phyloP scores from a whole-genome alignment of 2,888 invertebrate species.

The Steinernema hermaphroditum region DNA sequence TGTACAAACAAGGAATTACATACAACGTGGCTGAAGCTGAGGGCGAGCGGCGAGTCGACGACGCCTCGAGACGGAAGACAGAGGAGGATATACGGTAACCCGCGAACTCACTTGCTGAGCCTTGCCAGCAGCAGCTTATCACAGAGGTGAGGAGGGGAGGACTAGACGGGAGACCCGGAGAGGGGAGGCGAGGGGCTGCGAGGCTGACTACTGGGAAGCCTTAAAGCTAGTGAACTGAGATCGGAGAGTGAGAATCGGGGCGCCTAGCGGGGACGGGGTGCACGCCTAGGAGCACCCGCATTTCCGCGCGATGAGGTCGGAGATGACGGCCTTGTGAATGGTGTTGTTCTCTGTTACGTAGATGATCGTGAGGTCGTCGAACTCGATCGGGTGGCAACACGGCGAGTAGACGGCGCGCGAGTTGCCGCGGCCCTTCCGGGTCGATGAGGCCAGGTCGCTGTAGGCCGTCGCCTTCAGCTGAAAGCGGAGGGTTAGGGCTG shows the following conservation, averaged over 20 bases:
- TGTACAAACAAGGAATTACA: no score
- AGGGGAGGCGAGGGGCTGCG: background rate
- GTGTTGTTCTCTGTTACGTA: slow-evolving; percentile 53
- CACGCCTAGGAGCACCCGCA: slow-evolving; percentile 82
- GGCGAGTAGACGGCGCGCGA: slow-evolving; percentile 79
- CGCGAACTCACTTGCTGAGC: slow-evolving; percentile 13
- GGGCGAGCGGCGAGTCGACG: no score
- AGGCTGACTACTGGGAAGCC: no score
- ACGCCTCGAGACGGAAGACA: no score
- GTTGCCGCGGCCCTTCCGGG: background rate
- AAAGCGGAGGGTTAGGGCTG: background rate
- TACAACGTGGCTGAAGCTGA: no score
- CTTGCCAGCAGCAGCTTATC: slow-evolving; percentile 3
- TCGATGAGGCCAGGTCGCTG: slow-evolving; percentile 13
- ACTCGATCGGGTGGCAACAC: slow-evolving; percentile 85
- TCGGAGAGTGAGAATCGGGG: no score
- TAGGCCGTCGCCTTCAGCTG: slow-evolving; percentile 24
- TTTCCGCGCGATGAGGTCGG: slow-evolving; percentile 90
- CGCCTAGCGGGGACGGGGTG: no score
- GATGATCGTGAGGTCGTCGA: slow-evolving; percentile 80
- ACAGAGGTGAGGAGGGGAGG: background rate
- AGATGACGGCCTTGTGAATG: slow-evolving; percentile 72
- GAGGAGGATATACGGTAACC: background rate
- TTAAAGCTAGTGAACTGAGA: no score
- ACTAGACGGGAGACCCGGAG: background rate